Base-by-base conservation (phyloP, 2,888 invertebrate species). In the Ethmia dodecea region DNA sequence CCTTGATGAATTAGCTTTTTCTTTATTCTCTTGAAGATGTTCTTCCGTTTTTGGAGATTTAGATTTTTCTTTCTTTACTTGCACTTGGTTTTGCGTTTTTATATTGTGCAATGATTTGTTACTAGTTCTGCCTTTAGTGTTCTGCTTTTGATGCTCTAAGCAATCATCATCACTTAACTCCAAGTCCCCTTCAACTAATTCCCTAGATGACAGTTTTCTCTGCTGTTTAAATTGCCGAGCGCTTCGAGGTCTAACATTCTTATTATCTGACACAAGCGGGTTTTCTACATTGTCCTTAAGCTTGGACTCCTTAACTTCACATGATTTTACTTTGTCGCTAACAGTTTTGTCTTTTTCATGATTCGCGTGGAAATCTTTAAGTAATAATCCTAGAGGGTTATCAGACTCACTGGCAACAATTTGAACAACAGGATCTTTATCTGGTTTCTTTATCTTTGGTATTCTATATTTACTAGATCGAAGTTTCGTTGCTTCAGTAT, bases 121-220 rank as follows among this genome's bases (percentile, higher is more conserved):
- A n/a, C n/a, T n/a, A n/a, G n/a, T n/a, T n/a, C n/a, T n/a, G n/a
- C n/a, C n/a, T n/a, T n/a, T n/a, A n/a, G n/a, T n/a, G n/a, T n/a
- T n/a, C n/a, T n/a, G n/a, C n/a, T n/a, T n/a, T n/a, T n/a, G n/a
- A n/a, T n/a, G n/a, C n/a, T n/a, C n/a, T n/a, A n/a, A n/a, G 42
- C 61, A 67, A 27, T 57, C 66, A 42, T 80, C 83, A 40, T 86
- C 84, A 53, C 83, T 86, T 38, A 84, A 52, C 47, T 76, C 68
- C 49, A 86, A 69, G 60, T 84, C 84, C 18, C 62, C 66, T 49
- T 64, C 75, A 25, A 86, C 68, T 9, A 61, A 65, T 45, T 58
- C 55, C 42, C 49, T 54, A 38, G 13, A 24, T 24, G 29, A 31
- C 26, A 25, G 28, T 22, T 3, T 22, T 22, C 22, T 22, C 22